Conservation (phyloP, 1,140 invertebrate genomes). For the Rhopalosiphum maidis region DNA sequence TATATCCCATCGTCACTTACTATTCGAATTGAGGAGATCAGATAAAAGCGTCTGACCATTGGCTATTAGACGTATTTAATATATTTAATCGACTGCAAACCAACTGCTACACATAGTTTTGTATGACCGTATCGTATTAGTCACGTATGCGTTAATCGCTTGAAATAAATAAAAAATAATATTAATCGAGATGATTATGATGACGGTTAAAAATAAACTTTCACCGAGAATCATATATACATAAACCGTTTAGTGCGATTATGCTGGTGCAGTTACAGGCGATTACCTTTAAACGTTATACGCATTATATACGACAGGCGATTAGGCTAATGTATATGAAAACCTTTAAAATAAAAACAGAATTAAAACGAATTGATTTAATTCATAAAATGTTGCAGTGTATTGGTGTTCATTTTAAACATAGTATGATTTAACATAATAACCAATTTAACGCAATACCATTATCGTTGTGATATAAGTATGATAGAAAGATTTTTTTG, state of each 20-base stretch:
- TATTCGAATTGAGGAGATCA: background rate
- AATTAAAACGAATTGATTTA: background rate
- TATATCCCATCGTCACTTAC: background rate
- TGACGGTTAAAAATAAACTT: background rate
- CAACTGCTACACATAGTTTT: background rate
- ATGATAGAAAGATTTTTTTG: background rate
- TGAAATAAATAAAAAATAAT: slow-evolving; percentile 1
- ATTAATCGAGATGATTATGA: background rate
- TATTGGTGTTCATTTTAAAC: background rate
- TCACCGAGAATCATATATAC: background rate
- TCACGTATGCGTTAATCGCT: background rate
- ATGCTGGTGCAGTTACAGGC: background rate
- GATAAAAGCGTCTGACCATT: background rate
- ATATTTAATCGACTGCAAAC: background rate
- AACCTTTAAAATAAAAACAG: background rate
- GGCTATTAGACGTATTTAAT: background rate
- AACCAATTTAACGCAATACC: background rate
- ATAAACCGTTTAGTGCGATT: background rate
- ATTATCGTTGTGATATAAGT: background rate
- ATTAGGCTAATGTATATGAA: background rate
- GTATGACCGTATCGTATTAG: background rate
- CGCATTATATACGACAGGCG: background rate
- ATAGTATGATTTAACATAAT: background rate
- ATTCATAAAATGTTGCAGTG: background rate
- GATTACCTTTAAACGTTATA: background rate